These are phyloP conservation scores for Pantherophis vulpinus DNA, from an alignment of 2,797 vertebrate species.

Conservation along the genomic window DNA sequence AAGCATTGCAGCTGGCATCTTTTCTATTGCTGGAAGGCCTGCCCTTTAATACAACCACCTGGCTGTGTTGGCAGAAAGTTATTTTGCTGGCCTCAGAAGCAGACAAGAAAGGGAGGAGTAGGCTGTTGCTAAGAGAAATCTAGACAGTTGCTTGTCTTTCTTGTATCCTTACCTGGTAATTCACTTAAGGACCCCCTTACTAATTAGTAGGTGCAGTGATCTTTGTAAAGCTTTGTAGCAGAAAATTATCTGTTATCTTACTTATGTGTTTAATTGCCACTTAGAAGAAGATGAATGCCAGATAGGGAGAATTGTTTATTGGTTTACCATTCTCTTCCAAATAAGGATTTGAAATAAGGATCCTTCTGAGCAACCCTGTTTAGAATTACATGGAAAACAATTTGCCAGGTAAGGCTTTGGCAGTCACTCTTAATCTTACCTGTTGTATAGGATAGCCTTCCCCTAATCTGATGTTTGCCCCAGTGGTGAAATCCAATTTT, in stretches of 20 bases:
- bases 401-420: neutral
- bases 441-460: neutral
- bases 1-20: neutral
- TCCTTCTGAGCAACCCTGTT: neutral
- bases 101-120: neutral
- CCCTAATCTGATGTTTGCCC: neutral
- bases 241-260: neutral
- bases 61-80: neutral
- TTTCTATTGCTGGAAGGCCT: neutral
- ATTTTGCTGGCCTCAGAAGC: neutral
- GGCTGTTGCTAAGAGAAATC: neutral
- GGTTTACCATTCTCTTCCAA: neutral
- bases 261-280: neutral
- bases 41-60: neutral
- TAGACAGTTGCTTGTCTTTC: neutral
- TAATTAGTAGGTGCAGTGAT: neutral
- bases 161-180: neutral
- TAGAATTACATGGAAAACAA: neutral
- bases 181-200: neutral
- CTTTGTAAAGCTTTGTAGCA: neutral
- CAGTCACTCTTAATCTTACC: neutral
- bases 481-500: too few relatives aligned
- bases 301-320: neutral
- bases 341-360: neutral
- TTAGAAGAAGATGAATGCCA: neutral